phyloP scores from a whole-genome alignment of 1,140 invertebrate species.

The Dendroctonus valens region DNA sequence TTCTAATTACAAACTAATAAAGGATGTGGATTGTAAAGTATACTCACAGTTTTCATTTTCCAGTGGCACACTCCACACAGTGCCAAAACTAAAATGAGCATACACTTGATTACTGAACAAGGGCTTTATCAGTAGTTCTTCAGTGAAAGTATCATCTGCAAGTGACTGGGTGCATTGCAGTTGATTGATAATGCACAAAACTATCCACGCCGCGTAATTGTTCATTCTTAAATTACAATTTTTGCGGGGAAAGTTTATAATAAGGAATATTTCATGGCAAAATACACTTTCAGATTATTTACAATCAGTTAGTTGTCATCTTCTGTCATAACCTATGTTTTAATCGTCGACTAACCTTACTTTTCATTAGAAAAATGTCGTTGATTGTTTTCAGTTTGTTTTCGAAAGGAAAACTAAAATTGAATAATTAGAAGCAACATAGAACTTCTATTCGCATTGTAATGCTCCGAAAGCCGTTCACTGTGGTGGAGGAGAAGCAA shows the following conservation, averaged over 20 bases:
- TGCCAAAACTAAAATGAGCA: conserved; percentile 84
- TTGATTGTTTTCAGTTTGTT: too few relatives aligned
- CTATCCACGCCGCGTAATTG: not conserved
- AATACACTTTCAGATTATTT: not conserved
- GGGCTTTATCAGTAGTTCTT: conserved; percentile 80
- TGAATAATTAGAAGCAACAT: too few relatives aligned
- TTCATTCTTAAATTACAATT: not conserved
- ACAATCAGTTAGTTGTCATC: not conserved
- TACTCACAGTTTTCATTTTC: conserved; percentile 59
- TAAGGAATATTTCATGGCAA: not conserved
- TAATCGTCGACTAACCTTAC: too few relatives aligned
- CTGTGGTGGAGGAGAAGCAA: too few relatives aligned
- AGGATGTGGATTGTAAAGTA: not conserved
- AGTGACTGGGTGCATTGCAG: not conserved
- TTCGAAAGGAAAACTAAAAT: too few relatives aligned
- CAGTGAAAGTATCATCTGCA: conserved; percentile 64
- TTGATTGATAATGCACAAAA: conserved; percentile 1
- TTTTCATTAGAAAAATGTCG: too few relatives aligned
- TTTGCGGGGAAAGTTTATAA: too few relatives aligned
- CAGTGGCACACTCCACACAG: conserved; percentile 64
- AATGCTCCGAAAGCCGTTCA: too few relatives aligned
- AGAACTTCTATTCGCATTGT: too few relatives aligned
- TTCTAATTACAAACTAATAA: not conserved
- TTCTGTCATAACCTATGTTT: not conserved
- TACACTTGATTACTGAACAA: conserved; percentile 75